These are phyloP conservation scores for Lipophrys pholis DNA, from an alignment of 2,113 vertebrate species.

Conservation along the genomic window DNA sequence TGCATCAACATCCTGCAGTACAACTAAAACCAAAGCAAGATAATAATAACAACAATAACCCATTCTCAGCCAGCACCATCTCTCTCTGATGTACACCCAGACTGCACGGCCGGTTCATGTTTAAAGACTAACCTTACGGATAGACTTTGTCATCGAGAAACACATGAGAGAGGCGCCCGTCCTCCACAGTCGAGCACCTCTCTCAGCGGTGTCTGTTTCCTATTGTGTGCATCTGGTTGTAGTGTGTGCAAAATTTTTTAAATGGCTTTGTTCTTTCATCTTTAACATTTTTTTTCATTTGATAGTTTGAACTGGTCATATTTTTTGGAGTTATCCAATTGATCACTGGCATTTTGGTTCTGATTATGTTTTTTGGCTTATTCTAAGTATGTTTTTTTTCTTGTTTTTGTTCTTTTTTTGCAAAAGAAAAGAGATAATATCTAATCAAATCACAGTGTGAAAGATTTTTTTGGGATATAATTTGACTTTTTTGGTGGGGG, in stretches of 20 bases:
- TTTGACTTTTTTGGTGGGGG: constrained; percentile 76
- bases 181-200: constrained; percentile 61
- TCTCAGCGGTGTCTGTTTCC: constrained; percentile 75
- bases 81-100: constrained; percentile 92
- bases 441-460: constrained; percentile 59
- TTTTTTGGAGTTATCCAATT: constrained; percentile 59
- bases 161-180: constrained; percentile 83
- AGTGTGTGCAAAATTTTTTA: constrained; percentile 89
- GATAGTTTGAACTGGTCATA: constrained; percentile 78
- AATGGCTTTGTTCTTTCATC: constrained; percentile 88
- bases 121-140: constrained; percentile 83
- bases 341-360: constrained; percentile 70
- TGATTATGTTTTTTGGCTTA: constrained; percentile 83
- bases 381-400: constrained; percentile 87
- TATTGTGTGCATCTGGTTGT: constrained; percentile 93
- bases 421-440: constrained; percentile 71
- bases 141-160: constrained; percentile 82
- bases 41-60: constrained; percentile 66
- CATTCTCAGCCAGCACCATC: constrained; percentile 89
- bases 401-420: constrained; percentile 47
- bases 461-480: constrained; percentile 75
- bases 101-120: constrained; percentile 90
- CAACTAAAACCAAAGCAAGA: constrained; percentile 62
- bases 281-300: constrained; percentile 84
- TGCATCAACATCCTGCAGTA: constrained; percentile 92